Percentiles rank a stretch among this genome's conserved stretches.
Evolutionary conservation across 2,797 vertebrate species (phyloP).

Genomic region (Loriculus beryllinus): DNA sequence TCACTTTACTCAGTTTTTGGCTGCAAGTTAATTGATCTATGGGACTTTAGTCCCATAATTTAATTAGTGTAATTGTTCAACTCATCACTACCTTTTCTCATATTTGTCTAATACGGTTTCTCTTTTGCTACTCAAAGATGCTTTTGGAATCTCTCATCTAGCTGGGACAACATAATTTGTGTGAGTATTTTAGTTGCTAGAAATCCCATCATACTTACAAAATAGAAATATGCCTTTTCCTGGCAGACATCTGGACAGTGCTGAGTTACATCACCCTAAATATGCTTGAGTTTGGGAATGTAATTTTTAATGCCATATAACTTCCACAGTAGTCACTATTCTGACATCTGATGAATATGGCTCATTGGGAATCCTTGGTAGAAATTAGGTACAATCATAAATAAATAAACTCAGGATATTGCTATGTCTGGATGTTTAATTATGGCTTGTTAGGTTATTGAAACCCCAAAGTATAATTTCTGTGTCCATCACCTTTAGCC

Average conservation of each 20-base stretch:
- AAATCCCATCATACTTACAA: not conserved
- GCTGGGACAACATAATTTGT: not conserved
- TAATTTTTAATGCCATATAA: not conserved
- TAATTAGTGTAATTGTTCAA: not conserved
- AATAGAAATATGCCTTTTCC: not conserved
- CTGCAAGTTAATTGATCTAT: not conserved
- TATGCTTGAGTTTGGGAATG: not conserved
- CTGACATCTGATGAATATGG: not conserved
- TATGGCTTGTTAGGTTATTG: not conserved
- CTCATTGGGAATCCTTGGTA: not conserved
- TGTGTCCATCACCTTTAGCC: not conserved
- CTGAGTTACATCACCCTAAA: not conserved
- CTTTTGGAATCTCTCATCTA: not conserved
- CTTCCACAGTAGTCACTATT: not conserved
- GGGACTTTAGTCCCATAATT: not conserved
- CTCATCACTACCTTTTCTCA: not conserved
- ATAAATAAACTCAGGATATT: not conserved
- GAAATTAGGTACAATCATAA: not conserved
- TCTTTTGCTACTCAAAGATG: not conserved
- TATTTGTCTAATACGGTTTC: not conserved
- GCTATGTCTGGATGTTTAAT: not conserved
- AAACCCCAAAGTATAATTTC: not conserved
- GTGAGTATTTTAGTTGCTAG: not conserved
- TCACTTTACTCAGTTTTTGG: not conserved
- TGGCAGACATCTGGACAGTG: not conserved